Conservation (phyloP, 2,888 invertebrate species). For the Cheilosia scutellata region DNA sequence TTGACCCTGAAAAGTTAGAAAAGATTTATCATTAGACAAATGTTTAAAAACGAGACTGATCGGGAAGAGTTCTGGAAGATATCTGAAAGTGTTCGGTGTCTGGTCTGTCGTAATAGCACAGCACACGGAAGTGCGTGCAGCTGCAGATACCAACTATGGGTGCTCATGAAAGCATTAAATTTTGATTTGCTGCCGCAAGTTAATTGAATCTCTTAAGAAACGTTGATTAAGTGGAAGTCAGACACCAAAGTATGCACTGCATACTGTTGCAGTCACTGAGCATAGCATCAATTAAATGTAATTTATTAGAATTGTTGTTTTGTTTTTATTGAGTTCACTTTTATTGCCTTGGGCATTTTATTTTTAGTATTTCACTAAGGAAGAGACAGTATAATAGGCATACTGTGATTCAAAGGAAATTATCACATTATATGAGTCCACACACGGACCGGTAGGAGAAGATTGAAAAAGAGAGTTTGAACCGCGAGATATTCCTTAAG, state of each 20-base stretch:
- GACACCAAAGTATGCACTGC: not conserved
- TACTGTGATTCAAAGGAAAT: no score
- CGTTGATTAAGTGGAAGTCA: constrained; percentile 17
- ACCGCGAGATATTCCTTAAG: no score
- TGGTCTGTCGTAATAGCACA: not conserved
- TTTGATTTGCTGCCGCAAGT: constrained; percentile 19
- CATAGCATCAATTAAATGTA: constrained; percentile 52
- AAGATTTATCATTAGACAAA: constrained; percentile 2
- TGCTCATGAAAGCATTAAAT: constrained; percentile 59
- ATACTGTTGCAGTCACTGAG: constrained; percentile 23
- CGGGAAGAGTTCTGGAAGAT: constrained; percentile 5
- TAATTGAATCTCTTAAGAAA: constrained; percentile 13
- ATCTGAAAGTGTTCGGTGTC: not conserved
- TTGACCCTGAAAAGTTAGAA: constrained; percentile 81
- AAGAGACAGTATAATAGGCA: not conserved
- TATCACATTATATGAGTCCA: no score
- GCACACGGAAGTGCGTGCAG: constrained; percentile 38
- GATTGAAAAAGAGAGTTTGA: no score
- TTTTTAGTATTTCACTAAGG: not conserved
- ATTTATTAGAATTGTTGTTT: constrained; percentile 60
- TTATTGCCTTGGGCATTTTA: constrained; percentile 24
- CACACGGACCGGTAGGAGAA: no score
- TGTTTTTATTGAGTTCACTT: constrained; percentile 27
- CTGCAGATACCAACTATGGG: not conserved
- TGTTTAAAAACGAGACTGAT: constrained; percentile 7